Evolutionary conservation across 2,797 vertebrate species (phyloP), one percentile per base, ranked within the genome.

Genomic region (Malurus splendens): DNA sequence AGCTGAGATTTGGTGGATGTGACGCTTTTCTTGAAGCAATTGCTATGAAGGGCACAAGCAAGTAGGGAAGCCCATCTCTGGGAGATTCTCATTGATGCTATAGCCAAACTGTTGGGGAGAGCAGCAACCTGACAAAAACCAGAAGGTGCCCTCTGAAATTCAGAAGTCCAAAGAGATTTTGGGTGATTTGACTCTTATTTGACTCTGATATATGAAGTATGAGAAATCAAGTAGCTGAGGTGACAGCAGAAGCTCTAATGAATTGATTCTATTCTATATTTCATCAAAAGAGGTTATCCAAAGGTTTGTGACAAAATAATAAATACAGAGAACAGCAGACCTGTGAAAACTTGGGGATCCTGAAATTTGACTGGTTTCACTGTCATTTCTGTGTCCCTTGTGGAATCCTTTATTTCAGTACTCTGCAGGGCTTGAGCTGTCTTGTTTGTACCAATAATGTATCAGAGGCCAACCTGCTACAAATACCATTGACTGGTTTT

Each of bases 91-190:
- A 41, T 8, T 64, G 71, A 33, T 28, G 55, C 7, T n/a, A 68
- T 84, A 55, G 14, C 2, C 25, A 44, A 23, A 32, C 5, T 28
- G 32, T 14, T 12, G 3, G 8, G 17, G 7, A 59, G 10, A 86
- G 8, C n/a, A 74, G 10, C 14, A 64, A 12, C 1, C 0, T 17
- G 7, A 39, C 14, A 50, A 48, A 81, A 62, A 15, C 2, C 14
- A 60, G 42, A 25, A 60, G 5, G 6, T 1, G 1, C 33, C 19
- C n/a, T 47, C 14, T 41, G 30, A 55, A 73, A 48, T 80, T 32
- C 27, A 30, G 36, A 76, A 64, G 4, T 51, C 16, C 9, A n/a
- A 67, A 42, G 7, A 55, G 6, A 11, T 33, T 67, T 67, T 83
- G 9, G 25, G 36, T 0, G 4, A 0, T 57, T 81, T 64, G 27